phyloP scores from a whole-genome alignment of 1,140 invertebrate species.

The Patella vulgata region DNA sequence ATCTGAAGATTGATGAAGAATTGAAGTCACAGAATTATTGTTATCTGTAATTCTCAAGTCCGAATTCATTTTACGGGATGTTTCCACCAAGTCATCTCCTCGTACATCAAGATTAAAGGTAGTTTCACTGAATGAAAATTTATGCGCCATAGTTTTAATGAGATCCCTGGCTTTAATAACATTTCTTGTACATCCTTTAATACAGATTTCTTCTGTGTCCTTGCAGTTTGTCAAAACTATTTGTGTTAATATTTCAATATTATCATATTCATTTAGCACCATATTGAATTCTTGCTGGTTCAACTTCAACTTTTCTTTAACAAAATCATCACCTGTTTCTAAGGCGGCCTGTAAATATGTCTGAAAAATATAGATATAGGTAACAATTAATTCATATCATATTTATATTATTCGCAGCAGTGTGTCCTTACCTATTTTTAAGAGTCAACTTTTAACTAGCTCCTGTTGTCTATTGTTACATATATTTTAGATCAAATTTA shows the following conservation, averaged over 20 bases:
- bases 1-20: no score
- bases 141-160: no score
- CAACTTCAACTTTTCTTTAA: slow-evolving; percentile 5
- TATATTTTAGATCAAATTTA: no score
- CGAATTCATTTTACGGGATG: neutral
- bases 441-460: neutral
- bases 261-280: slow-evolving; percentile 25
- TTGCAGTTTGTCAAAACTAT: slow-evolving; percentile 16
- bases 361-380: slow-evolving; percentile 6
- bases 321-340: slow-evolving; percentile 10
- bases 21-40: neutral
- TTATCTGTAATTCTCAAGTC: neutral
- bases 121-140: no score
- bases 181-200: slow-evolving; percentile 21
- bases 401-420: no score
- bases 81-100: neutral
- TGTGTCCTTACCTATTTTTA: neutral
- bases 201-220: slow-evolving; percentile 16
- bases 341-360: slow-evolving; percentile 11
- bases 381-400: neutral
- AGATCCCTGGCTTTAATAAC: slow-evolving; percentile 16
- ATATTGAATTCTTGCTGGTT: slow-evolving; percentile 24
- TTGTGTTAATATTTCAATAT: slow-evolving; percentile 25
- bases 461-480: no score
- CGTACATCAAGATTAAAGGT: no score